phyloP scores from a whole-genome alignment of 2,888 invertebrate genomes.

The Eupithecia insigniata region DNA sequence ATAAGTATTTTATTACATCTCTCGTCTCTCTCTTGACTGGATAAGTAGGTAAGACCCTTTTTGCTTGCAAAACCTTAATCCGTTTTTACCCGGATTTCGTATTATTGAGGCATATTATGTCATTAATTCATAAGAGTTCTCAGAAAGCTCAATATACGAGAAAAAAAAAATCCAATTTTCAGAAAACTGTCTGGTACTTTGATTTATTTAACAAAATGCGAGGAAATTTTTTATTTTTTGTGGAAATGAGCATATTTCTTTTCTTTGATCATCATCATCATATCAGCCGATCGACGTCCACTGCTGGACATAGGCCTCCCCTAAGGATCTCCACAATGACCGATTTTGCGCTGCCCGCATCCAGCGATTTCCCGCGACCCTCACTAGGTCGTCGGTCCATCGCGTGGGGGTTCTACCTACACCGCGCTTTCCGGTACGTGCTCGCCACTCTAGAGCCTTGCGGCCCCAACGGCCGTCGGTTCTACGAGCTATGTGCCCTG shows the following conservation, averaged over 20 bases:
- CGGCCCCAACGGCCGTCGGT: too few species aligned
- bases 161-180: background rate
- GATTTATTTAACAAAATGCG: background rate
- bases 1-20: constrained; percentile 4
- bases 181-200: background rate
- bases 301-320: too few species aligned
- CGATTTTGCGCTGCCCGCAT: too few species aligned
- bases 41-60: background rate
- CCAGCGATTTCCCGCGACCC: too few species aligned
- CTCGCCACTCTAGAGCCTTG: too few species aligned
- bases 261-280: too few species aligned
- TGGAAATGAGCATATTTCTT: background rate
- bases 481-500: too few species aligned
- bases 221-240: background rate
- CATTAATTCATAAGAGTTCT: constrained; percentile 7
- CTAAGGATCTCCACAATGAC: too few species aligned
- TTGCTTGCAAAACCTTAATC: background rate
- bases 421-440: too few species aligned
- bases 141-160: background rate
- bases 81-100: constrained; percentile 6
- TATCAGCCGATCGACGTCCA: too few species aligned
- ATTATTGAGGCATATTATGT: constrained; percentile 2
- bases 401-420: too few species aligned
- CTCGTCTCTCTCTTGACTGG: constrained; percentile 6
- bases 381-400: too few species aligned